These are phyloP conservation scores for Spea multiplicata DNA, from an alignment of 2,113 vertebrate species.

Conservation along the genomic window DNA sequence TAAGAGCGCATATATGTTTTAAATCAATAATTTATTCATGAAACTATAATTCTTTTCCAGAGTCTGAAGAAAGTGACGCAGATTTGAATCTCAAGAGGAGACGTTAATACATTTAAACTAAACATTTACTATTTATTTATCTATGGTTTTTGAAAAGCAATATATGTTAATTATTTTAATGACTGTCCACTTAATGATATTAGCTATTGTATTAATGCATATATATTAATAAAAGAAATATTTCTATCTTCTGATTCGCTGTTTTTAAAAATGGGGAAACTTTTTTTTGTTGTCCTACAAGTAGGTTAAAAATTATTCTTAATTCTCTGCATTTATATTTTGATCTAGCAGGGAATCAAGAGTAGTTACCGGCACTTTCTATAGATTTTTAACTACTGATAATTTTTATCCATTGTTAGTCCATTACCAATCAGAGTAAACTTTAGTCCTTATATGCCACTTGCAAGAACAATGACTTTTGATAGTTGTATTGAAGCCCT, in stretches of 20 bases:
- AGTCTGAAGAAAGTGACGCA: slow-evolving; percentile 4
- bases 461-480: not conserved
- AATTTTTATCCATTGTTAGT: not conserved
- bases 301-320: not conserved
- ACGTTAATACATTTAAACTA: not conserved
- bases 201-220: slow-evolving; percentile 8
- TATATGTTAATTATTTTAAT: slow-evolving; percentile 1
- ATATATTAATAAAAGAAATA: slow-evolving; percentile 6
- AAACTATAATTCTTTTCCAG: slow-evolving; percentile 22
- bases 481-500: not conserved
- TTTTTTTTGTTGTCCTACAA: not conserved
- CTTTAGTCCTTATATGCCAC: not conserved
- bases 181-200: not conserved
- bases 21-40: too few relatives aligned
- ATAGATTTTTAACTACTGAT: not conserved
- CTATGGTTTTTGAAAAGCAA: not conserved
- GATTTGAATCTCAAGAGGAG: slow-evolving; percentile 10
- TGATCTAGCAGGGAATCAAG: too few relatives aligned
- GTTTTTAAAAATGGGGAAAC: not conserved
- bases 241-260: not conserved
- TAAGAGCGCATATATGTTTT: too few relatives aligned
- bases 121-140: not conserved
- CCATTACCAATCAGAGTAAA: not conserved
- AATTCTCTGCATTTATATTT: not conserved
- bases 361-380: not conserved